These are phyloP conservation scores for Corythucha ciliata DNA, from an alignment of 2,888 invertebrate species.

Conservation along the genomic window DNA sequence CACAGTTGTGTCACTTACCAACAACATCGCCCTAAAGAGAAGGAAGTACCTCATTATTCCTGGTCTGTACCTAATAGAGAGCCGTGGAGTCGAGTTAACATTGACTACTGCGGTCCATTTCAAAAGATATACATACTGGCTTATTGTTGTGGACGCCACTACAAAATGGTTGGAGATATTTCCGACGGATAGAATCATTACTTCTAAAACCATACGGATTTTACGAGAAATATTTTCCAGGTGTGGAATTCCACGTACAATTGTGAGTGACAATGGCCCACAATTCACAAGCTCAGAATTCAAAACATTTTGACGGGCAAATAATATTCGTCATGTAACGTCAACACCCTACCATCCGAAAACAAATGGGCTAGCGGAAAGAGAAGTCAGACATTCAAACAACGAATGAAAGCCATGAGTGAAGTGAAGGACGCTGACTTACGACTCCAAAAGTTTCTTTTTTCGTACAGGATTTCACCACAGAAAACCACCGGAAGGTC, in stretches of 20 bases:
- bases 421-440: slow-evolving; percentile 21
- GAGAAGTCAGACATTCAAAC: slow-evolving; percentile 35
- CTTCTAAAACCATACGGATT: not conserved
- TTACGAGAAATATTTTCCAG: slow-evolving; percentile 12
- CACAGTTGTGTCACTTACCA: slow-evolving; percentile 21
- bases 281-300: slow-evolving; percentile 2
- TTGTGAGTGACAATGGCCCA: slow-evolving; percentile 9
- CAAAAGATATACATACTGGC: slow-evolving; percentile 30
- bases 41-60: slow-evolving; percentile 25
- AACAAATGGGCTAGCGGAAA: slow-evolving; percentile 35
- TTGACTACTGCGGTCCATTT: slow-evolving; percentile 32
- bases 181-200: slow-evolving; percentile 18
- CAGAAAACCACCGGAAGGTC: slow-evolving; percentile 30
- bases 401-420: slow-evolving; percentile 17
- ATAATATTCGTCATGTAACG: slow-evolving; percentile 4
- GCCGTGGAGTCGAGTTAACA: slow-evolving; percentile 33
- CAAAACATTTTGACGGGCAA: not conserved
- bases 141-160: slow-evolving; percentile 35
- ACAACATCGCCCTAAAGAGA: slow-evolving; percentile 26
- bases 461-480: slow-evolving; percentile 22
- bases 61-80: slow-evolving; percentile 32
- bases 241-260: slow-evolving; percentile 30
- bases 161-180: slow-evolving; percentile 28
- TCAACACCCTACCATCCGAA: slow-evolving; percentile 30
- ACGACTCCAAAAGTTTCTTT: slow-evolving; percentile 24